A percentile compares a stretch with the other conserved stretches of the same genome.
Conservation (phyloP, 2,888 invertebrate species). For the Cloeon dipterum region DNA sequence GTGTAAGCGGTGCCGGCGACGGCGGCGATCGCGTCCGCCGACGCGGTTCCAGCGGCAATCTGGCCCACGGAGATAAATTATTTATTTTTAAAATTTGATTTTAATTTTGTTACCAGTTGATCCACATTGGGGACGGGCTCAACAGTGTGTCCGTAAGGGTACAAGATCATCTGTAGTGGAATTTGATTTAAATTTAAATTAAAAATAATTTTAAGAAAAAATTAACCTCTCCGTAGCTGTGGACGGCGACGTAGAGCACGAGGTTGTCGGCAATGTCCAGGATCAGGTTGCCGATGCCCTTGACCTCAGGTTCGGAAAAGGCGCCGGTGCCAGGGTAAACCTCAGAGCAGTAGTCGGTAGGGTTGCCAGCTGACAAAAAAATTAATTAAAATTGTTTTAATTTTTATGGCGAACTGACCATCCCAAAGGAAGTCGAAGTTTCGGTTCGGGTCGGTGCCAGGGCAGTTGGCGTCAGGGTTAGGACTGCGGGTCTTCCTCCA, state of each 20-base stretch:
- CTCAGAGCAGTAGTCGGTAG: not conserved
- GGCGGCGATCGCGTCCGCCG: not conserved
- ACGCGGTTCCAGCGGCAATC: not conserved
- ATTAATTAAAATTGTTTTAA: no score
- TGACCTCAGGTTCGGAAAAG: not conserved
- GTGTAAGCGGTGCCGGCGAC: not conserved
- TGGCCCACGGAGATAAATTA: no score
- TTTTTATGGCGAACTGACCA: no score
- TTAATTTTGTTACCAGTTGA: not conserved
- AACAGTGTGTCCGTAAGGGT: not conserved
- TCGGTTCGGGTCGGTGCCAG: constrained; percentile 13
- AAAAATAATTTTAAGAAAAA: no score
- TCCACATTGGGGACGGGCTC: not conserved
- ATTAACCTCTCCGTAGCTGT: not conserved
- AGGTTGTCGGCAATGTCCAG: not conserved
- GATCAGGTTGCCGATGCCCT: not conserved
- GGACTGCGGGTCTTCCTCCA: constrained; percentile 21
- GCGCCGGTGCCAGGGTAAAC: not conserved
- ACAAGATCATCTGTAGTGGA: not conserved
- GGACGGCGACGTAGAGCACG: not conserved
- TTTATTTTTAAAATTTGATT: no score
- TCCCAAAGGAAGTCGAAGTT: constrained; percentile 19
- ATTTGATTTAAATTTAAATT: not conserved
- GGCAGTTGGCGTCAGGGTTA: constrained; percentile 7
- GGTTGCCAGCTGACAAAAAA: not conserved